A percentile compares a stretch with the other conserved stretches of the same genome.
phyloP scores from a whole-genome alignment of 2,888 invertebrate species.

The Nomada goodeniana region DNA sequence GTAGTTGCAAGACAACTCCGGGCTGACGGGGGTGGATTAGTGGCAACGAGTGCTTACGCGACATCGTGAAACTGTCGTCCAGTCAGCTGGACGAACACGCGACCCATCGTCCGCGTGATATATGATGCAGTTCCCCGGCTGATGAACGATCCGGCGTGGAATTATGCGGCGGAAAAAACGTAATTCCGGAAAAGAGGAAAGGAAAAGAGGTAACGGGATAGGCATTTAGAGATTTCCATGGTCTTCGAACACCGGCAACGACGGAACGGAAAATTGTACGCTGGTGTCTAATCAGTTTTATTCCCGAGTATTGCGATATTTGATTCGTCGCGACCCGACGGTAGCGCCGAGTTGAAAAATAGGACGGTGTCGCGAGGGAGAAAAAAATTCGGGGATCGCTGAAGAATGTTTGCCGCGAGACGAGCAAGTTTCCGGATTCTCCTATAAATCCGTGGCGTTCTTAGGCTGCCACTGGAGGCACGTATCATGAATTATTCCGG shows the following conservation, averaged over 20 bases:
- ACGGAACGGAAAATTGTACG: too few species aligned
- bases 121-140: slow-evolving; percentile 42
- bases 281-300: too few species aligned
- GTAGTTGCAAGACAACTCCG: slow-evolving; percentile 65
- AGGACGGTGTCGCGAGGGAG: neutral
- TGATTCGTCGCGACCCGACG: too few species aligned
- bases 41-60: slow-evolving; percentile 63
- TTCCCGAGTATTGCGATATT: too few species aligned
- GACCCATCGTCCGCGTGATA: slow-evolving; percentile 60
- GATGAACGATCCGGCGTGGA: neutral
- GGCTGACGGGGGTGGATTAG: slow-evolving; percentile 58
- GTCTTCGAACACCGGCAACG: too few species aligned
- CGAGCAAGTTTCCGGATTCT: slow-evolving; percentile 34
- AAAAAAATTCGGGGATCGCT: neutral
- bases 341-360: neutral
- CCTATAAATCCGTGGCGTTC: slow-evolving; percentile 50
- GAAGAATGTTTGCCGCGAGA: slow-evolving; percentile 20
- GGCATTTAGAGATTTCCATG: too few species aligned
- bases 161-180: neutral
- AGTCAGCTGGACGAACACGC: slow-evolving; percentile 60
- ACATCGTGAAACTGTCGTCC: slow-evolving; percentile 63
- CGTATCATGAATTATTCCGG: slow-evolving; percentile 59
- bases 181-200: too few species aligned
- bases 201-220: too few species aligned
- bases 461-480: slow-evolving; percentile 31